Evolutionary conservation across 2,113 vertebrate species (phyloP).

Genomic region (Microtus richardsoni): DNA sequence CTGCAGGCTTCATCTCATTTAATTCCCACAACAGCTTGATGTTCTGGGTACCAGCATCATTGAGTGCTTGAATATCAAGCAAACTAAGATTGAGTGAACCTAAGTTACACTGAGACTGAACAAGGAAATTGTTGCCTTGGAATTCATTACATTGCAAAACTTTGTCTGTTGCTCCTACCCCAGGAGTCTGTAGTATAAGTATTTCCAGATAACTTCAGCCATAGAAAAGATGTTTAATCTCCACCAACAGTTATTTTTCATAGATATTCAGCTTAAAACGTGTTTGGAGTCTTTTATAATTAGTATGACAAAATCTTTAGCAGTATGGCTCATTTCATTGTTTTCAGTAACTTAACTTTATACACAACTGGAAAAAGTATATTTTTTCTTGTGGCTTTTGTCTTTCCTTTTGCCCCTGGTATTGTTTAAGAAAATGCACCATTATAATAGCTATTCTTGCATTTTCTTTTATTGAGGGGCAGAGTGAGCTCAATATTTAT

Average conservation of each 20-base stretch:
- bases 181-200: not conserved
- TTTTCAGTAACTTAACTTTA: not conserved
- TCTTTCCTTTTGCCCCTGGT: not conserved
- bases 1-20: not conserved
- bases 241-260: not conserved
- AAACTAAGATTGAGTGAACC: not conserved
- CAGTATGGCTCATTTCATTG: not conserved
- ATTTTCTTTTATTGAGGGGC: not conserved
- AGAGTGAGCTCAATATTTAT: not conserved
- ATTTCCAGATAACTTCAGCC: not conserved
- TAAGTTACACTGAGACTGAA: not conserved
- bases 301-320: not conserved
- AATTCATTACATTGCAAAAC: slow-evolving; percentile 4
- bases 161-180: not conserved
- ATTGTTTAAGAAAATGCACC: not conserved
- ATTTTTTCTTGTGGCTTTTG: not conserved
- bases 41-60: not conserved
- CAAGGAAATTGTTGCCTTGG: not conserved
- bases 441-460: not conserved
- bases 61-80: slow-evolving; percentile 20
- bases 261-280: not conserved
- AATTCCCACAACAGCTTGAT: slow-evolving; percentile 9
- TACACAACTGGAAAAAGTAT: not conserved
- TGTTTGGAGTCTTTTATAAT: not conserved
- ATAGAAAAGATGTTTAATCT: slow-evolving; percentile 2